Percentiles rank a stretch among this genome's conserved stretches.
Conservation (phyloP, 2,113 vertebrate species). For the Kryptolebias marmoratus region DNA sequence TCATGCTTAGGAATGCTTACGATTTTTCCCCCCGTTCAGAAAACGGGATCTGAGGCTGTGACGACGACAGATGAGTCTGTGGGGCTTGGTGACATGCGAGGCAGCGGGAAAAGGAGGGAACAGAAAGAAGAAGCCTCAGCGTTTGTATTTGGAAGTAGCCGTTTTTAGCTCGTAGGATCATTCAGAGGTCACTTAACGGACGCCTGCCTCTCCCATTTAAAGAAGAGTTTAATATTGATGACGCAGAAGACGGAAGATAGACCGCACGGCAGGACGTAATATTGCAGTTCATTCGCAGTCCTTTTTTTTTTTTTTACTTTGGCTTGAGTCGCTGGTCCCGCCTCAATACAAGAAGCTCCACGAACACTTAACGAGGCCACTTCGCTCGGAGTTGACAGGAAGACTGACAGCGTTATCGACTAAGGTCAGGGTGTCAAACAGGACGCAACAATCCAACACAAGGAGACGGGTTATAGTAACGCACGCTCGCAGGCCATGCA, state of each 20-base stretch:
- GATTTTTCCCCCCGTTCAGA: background rate
- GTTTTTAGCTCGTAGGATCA: slow-evolving; percentile 74
- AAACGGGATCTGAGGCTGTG: slow-evolving; percentile 10
- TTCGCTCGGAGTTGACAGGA: slow-evolving; percentile 72
- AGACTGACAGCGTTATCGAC: slow-evolving; percentile 75
- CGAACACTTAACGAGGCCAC: slow-evolving; percentile 61
- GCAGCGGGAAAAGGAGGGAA: slow-evolving; percentile 28
- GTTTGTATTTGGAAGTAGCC: slow-evolving; percentile 54
- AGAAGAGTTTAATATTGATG: slow-evolving; percentile 29
- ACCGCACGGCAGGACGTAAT: slow-evolving; percentile 51
- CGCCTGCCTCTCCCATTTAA: slow-evolving; percentile 55
- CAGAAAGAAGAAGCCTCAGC: slow-evolving; percentile 33
- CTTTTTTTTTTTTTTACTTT: slow-evolving; percentile 57
- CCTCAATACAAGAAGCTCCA: slow-evolving; percentile 41
- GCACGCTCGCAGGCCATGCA: slow-evolving; percentile 64
- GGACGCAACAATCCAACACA: slow-evolving; percentile 38
- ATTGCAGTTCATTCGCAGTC: slow-evolving; percentile 48
- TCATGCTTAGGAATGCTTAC: slow-evolving; percentile 42
- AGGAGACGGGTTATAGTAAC: slow-evolving; percentile 40
- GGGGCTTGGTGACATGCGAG: slow-evolving; percentile 3
- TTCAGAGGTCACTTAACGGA: slow-evolving; percentile 74
- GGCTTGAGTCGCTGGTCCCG: slow-evolving; percentile 68
- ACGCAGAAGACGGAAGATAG: slow-evolving; percentile 39
- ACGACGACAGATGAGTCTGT: slow-evolving; percentile 3
- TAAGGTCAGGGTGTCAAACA: slow-evolving; percentile 58